Conservation (phyloP, 2,888 invertebrate genomes). For the Tetheella fluctuosa region DNA sequence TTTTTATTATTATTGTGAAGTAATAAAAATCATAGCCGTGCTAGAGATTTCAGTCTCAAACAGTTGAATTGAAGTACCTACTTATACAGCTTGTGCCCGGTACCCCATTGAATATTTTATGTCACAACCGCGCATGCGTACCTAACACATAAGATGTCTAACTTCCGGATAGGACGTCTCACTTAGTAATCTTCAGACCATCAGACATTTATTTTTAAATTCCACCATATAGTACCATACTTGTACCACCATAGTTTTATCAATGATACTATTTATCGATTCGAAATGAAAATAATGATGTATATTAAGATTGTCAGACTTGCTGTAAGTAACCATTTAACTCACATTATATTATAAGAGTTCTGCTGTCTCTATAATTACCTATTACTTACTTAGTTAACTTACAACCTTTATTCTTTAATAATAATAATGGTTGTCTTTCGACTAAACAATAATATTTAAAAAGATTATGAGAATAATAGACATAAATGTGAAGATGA, state of each 20-base stretch:
- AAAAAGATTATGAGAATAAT: too few species aligned
- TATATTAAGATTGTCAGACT: too few species aligned
- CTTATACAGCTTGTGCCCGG: slow-evolving; percentile 7
- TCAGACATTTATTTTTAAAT: not conserved
- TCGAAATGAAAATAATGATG: too few species aligned
- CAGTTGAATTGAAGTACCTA: slow-evolving; percentile 34
- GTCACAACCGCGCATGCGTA: slow-evolving; percentile 45
- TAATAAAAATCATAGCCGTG: slow-evolving; percentile 42
- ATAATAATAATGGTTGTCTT: too few species aligned
- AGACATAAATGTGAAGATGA: too few species aligned
- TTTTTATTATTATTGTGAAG: not conserved
- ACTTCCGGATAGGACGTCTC: slow-evolving; percentile 27
- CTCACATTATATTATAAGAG: too few species aligned
- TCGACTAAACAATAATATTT: not conserved
- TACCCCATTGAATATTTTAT: slow-evolving; percentile 49
- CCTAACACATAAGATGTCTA: slow-evolving; percentile 34
- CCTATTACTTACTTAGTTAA: too few species aligned
- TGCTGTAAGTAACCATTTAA: too few species aligned
- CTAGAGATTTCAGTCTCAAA: slow-evolving; percentile 41
- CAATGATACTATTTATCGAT: not conserved
- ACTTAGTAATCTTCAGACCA: not conserved
- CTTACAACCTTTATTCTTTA: too few species aligned
- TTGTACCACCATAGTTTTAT: too few species aligned
- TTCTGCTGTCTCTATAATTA: too few species aligned
- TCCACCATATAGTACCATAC: too few species aligned